Evolutionary conservation across 2,797 vertebrate genomes (phyloP).

Genomic region (Anabas testudineus): DNA sequence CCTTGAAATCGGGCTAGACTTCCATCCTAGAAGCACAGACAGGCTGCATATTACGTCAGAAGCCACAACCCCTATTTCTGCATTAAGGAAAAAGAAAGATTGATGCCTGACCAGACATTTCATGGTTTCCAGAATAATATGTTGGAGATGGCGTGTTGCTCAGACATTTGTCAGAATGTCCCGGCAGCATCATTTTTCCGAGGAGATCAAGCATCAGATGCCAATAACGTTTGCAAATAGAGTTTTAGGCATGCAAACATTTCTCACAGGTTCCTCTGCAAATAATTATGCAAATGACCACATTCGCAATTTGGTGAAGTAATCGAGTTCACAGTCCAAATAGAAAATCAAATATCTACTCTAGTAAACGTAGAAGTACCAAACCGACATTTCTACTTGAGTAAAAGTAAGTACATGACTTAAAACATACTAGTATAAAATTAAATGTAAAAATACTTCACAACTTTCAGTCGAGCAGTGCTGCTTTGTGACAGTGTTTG

Average conservation of each 20-base stretch:
- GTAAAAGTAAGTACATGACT: too few relatives aligned
- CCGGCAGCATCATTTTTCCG: slow-evolving; percentile 34
- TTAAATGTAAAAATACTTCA: too few relatives aligned
- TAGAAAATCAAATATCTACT: too few relatives aligned
- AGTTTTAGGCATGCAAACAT: slow-evolving; percentile 22
- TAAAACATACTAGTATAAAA: too few relatives aligned
- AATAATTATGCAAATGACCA: slow-evolving; percentile 25
- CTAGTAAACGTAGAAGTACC: too few relatives aligned
- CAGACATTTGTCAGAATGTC: slow-evolving; percentile 48
- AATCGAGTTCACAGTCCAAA: neutral
- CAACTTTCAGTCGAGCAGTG: too few relatives aligned
- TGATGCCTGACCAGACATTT: slow-evolving; percentile 73
- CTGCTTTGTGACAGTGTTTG: too few relatives aligned
- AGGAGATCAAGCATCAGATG: slow-evolving; percentile 39
- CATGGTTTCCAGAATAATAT: slow-evolving; percentile 69
- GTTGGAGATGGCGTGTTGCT: slow-evolving; percentile 57
- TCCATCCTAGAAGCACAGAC: slow-evolving; percentile 71
- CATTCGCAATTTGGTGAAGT: neutral
- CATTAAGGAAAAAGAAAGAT: slow-evolving; percentile 70
- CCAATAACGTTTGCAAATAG: slow-evolving; percentile 46
- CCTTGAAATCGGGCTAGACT: slow-evolving; percentile 85
- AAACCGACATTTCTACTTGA: too few relatives aligned
- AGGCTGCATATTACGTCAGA: slow-evolving; percentile 72
- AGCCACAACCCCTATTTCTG: slow-evolving; percentile 75
- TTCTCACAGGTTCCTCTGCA: slow-evolving; percentile 4